Evolutionary conservation across 2,113 vertebrate species (phyloP).

Genomic region (Dunckerocampus dactyliophorus): DNA sequence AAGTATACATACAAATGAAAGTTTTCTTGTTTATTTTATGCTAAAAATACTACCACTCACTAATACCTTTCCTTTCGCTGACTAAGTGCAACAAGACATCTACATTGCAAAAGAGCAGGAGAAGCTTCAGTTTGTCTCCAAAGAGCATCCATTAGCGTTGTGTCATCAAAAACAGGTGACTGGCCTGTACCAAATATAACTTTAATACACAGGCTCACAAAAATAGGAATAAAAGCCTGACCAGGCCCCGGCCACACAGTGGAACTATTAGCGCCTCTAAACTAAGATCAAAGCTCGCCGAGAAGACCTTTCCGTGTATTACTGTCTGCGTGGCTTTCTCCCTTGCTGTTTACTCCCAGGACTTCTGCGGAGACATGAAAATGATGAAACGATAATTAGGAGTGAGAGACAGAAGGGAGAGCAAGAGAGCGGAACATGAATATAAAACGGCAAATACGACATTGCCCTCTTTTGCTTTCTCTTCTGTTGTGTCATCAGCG

Average conservation of each 20-base stretch:
- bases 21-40: no score
- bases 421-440: slow-evolving; percentile 57
- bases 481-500: slow-evolving; percentile 56
- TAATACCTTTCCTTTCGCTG: not conserved
- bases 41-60: not conserved
- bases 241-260: slow-evolving; percentile 26
- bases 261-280: slow-evolving; percentile 42
- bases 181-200: slow-evolving; percentile 24
- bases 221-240: slow-evolving; percentile 40
- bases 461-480: slow-evolving; percentile 56
- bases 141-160: slow-evolving; percentile 41
- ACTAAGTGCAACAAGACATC: not conserved
- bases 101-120: slow-evolving; percentile 15
- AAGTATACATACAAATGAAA: no score
- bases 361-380: slow-evolving; percentile 26
- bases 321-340: slow-evolving; percentile 21
- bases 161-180: slow-evolving; percentile 22
- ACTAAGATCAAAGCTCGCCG: slow-evolving; percentile 58
- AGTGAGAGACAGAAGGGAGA: slow-evolving; percentile 28
- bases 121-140: slow-evolving; percentile 1
- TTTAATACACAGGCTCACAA: slow-evolving; percentile 21
- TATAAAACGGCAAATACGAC: slow-evolving; percentile 63
- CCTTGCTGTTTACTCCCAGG: slow-evolving; percentile 19
- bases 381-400: slow-evolving; percentile 44
- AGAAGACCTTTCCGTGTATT: slow-evolving; percentile 29